Percentiles rank a stretch among this genome's conserved stretches.
Conservation (phyloP, 2,113 vertebrate genomes). For the Elephas maximus region DNA sequence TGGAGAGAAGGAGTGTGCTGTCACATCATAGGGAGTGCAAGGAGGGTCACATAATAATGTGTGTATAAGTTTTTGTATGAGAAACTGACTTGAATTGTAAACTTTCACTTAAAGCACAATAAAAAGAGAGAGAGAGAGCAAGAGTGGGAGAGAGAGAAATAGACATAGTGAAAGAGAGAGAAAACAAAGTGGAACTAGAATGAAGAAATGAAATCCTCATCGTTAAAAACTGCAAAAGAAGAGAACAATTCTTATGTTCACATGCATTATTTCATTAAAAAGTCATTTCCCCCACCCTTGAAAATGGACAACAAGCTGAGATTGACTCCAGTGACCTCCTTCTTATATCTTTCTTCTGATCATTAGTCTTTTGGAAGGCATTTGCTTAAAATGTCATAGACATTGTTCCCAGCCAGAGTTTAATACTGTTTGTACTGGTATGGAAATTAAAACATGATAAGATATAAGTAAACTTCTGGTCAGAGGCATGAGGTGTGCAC, state of each 20-base stretch:
- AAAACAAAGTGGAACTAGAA: neutral
- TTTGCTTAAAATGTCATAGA: slow-evolving; percentile 42
- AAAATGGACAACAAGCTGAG: neutral
- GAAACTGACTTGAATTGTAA: too few species aligned
- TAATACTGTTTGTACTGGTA: slow-evolving; percentile 25
- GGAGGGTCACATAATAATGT: too few species aligned
- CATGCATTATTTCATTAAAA: neutral
- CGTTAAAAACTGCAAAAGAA: neutral
- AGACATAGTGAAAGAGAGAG: too few species aligned
- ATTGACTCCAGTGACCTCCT: neutral
- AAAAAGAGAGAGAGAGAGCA: too few species aligned
- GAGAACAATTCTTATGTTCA: neutral
- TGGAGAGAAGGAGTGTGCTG: too few species aligned
- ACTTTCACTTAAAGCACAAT: too few species aligned
- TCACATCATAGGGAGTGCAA: too few species aligned
- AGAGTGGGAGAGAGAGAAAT: too few species aligned
- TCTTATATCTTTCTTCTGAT: slow-evolving; percentile 15
- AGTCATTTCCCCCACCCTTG: neutral
- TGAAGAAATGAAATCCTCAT: neutral
- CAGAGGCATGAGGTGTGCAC: neutral
- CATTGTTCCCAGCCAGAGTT: neutral
- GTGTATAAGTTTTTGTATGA: too few species aligned
- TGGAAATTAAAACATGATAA: slow-evolving; percentile 37
- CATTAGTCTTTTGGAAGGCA: neutral
- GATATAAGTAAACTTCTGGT: slow-evolving; percentile 18